Evolutionary conservation across 2,888 invertebrate species (phyloP).

Genomic region (Rhabditoides inermis): DNA sequence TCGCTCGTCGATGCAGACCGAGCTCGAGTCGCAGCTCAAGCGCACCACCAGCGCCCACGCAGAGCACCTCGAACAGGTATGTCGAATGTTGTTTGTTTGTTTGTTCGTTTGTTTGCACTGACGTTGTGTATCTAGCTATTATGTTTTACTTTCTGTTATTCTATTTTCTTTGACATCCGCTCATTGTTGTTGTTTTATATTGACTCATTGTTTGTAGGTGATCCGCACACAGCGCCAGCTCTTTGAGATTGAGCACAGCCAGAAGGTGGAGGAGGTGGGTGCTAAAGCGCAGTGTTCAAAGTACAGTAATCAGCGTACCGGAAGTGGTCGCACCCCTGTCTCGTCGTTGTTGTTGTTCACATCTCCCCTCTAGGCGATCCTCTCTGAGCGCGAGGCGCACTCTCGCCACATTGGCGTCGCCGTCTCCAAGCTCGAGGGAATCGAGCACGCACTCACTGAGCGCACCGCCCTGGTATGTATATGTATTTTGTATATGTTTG

Average conservation of each 20-base stretch:
- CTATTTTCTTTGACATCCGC: no score
- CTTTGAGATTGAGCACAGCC: slow-evolving; percentile 55
- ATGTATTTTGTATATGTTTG: neutral
- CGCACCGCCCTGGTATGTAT: slow-evolving; percentile 57
- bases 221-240: slow-evolving; percentile 62
- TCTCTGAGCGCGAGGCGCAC: slow-evolving; percentile 64
- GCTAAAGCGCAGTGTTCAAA: neutral
- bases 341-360: no score
- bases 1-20: slow-evolving; percentile 55
- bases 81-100: no score
- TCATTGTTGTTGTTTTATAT: no score
- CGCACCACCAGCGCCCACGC: slow-evolving; percentile 77
- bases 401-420: slow-evolving; percentile 68
- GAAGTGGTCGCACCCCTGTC: neutral
- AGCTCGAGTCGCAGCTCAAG: slow-evolving; percentile 70
- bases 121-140: no score
- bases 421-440: slow-evolving; percentile 68
- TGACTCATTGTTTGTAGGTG: no score
- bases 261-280: slow-evolving; percentile 57
- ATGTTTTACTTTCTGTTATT: no score
- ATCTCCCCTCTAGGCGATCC: slow-evolving; percentile 57
- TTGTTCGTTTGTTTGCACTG: no score
- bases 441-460: slow-evolving; percentile 67
- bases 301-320: neutral
- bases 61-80: slow-evolving; percentile 59